Conservation (phyloP, 2,113 vertebrate genomes). For the Anolis carolinensis region DNA sequence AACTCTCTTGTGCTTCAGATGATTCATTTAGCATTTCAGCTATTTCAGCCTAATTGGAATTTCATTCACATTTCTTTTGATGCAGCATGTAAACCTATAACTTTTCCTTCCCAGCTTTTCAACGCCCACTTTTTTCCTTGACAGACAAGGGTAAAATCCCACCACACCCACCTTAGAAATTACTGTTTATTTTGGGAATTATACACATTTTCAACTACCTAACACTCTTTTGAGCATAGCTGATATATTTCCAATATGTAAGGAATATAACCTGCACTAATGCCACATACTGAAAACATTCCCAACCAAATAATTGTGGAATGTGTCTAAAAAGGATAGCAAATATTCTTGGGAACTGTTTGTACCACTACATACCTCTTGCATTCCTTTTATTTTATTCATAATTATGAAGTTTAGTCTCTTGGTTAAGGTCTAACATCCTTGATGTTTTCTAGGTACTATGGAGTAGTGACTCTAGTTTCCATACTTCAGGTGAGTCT, state of each 20-base stretch:
- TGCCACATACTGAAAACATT: background rate
- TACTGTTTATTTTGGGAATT: background rate
- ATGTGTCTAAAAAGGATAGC: background rate
- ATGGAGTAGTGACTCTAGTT: conserved; percentile 91
- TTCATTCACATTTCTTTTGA: background rate
- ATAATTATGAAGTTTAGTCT: background rate
- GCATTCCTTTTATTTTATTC: background rate
- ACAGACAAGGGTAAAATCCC: background rate
- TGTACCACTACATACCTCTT: background rate
- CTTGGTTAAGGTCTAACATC: background rate
- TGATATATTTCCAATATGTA: background rate
- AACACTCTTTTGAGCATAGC: background rate
- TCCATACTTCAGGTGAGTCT: conserved; percentile 93
- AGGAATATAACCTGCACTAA: background rate
- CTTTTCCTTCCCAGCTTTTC: background rate
- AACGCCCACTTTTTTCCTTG: background rate
- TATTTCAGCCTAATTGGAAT: background rate
- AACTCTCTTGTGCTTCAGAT: background rate
- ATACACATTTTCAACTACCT: background rate
- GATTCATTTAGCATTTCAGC: background rate
- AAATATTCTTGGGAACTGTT: background rate
- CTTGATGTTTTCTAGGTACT: conserved; percentile 83
- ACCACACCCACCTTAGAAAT: background rate
- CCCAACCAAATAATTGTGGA: background rate
- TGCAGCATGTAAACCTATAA: background rate